Conservation (phyloP, 1,140 invertebrate genomes). For the Aphidius gifuensis region DNA sequence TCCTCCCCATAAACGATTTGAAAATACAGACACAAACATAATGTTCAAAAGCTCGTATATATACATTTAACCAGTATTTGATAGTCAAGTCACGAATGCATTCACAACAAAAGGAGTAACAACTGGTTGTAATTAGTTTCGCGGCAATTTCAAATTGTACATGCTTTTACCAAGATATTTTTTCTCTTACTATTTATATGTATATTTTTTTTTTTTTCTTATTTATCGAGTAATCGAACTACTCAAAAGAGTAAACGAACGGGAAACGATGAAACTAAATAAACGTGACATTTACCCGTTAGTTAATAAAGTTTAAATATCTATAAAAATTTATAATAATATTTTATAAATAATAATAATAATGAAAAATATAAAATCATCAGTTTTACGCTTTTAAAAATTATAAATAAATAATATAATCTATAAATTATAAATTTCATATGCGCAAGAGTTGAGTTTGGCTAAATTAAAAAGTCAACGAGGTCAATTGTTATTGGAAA, state of each 20-base stretch:
- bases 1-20: slow-evolving; percentile 19
- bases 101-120: slow-evolving; percentile 24
- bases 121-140: slow-evolving; percentile 27
- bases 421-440: no score
- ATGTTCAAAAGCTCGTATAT: not conserved
- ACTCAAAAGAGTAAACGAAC: slow-evolving; percentile 17
- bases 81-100: slow-evolving; percentile 25
- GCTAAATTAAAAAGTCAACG: no score
- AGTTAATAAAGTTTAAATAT: not conserved
- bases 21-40: not conserved
- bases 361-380: no score
- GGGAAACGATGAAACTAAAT: slow-evolving; percentile 19
- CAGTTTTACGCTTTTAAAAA: no score
- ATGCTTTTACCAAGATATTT: slow-evolving; percentile 15
- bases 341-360: no score
- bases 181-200: not conserved
- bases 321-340: no score
- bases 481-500: no score
- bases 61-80: slow-evolving; percentile 12
- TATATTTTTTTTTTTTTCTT: not conserved
- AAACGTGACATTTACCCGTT: slow-evolving; percentile 4
- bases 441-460: no score
- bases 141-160: slow-evolving; percentile 24
- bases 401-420: no score
- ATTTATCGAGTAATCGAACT: slow-evolving; percentile 23